Conservation (phyloP, 2,797 vertebrate genomes). For the Lepidocolaptes lacrymiger region DNA sequence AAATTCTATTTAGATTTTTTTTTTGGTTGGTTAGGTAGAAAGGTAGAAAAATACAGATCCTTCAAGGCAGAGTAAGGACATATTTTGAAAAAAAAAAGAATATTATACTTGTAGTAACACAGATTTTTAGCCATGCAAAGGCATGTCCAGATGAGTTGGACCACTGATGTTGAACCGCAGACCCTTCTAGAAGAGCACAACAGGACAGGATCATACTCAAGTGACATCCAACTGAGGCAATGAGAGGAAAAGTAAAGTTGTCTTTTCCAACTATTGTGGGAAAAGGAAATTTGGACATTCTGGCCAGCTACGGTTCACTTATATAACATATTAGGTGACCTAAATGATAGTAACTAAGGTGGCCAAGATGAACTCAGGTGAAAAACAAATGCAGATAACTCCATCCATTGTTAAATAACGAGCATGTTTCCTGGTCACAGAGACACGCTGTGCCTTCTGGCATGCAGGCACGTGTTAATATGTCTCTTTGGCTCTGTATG, state of each 20-base stretch:
- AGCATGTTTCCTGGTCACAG: slow-evolving; percentile 19
- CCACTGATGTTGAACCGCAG: not conserved
- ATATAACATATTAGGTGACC: not conserved
- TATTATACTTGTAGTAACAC: not conserved
- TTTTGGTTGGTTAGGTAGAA: not conserved
- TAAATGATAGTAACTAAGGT: not conserved
- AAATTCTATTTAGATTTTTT: not conserved
- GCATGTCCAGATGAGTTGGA: not conserved
- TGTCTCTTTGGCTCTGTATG: slow-evolving; percentile 9
- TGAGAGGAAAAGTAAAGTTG: not conserved
- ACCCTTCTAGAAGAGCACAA: not conserved
- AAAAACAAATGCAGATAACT: not conserved
- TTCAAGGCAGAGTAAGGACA: not conserved
- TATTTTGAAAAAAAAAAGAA: not conserved
- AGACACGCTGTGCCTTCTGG: slow-evolving; percentile 35
- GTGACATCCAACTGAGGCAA: not conserved
- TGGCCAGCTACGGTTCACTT: not conserved
- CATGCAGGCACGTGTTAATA: not conserved
- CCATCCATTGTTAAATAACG: not conserved
- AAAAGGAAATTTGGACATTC: not conserved
- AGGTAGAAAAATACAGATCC: not conserved
- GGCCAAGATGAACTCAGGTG: not conserved
- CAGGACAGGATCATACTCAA: not conserved
- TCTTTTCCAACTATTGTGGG: not conserved
- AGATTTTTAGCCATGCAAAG: not conserved